A percentile compares a stretch with the other conserved stretches of the same genome.
Evolutionary conservation across 1,140 invertebrate genomes (phyloP).

Genomic region (Pogonomyrmex barbatus): DNA sequence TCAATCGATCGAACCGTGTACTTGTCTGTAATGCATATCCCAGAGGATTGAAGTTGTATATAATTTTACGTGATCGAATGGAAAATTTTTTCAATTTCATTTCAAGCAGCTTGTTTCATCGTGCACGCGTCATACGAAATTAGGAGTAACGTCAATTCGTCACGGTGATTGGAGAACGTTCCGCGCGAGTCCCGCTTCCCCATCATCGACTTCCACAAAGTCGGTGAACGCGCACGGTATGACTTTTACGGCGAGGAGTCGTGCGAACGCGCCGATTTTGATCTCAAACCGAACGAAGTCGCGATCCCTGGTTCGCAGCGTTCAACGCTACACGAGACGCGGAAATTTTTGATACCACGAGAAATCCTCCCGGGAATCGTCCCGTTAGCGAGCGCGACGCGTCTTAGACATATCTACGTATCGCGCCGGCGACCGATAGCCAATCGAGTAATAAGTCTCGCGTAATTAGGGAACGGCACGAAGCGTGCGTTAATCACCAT

Average conservation of each 20-base stretch:
- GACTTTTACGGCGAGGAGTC: conserved; percentile 27
- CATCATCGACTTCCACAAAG: conserved; percentile 27
- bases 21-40: neutral
- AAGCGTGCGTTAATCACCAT: conserved; percentile 81
- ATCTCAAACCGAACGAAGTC: conserved; percentile 21
- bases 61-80: conserved; percentile 21
- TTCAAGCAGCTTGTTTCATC: conserved; percentile 33
- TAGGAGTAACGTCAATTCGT: conserved; percentile 53
- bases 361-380: conserved; percentile 37
- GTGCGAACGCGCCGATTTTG: conserved; percentile 46
- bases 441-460: conserved; percentile 81
- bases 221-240: neutral
- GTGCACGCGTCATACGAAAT: conserved; percentile 41
- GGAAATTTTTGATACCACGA: conserved; percentile 24
- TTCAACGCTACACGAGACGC: neutral
- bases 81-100: neutral
- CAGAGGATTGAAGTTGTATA: neutral
- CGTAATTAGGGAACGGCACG: conserved; percentile 80
- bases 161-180: conserved; percentile 23
- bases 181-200: neutral
- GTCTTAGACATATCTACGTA: conserved; percentile 29
- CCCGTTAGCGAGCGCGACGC: conserved; percentile 51
- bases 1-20: neutral
- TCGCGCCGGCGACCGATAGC: conserved; percentile 71
- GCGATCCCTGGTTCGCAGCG: neutral